A percentile compares a stretch with the other conserved stretches of the same genome.
Conservation (phyloP, 2,888 invertebrate genomes). For the Perdita meconis region DNA sequence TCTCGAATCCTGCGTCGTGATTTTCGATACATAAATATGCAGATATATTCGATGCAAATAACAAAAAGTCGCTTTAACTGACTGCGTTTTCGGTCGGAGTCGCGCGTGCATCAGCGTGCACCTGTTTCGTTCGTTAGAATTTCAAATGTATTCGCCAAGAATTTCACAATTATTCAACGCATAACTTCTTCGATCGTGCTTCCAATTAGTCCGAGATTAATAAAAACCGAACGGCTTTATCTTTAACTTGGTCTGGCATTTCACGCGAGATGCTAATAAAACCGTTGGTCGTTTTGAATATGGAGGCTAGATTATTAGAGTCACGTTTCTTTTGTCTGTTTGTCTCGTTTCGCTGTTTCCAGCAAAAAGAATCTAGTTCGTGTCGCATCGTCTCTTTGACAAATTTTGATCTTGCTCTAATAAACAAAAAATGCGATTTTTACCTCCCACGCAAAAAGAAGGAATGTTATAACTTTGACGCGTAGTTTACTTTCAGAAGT, state of each 20-base stretch:
- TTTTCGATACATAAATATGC: constrained; percentile 41
- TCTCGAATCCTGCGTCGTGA: not conserved
- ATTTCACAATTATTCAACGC: constrained; percentile 50
- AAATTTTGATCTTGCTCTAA: not conserved
- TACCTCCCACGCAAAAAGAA: too few species aligned
- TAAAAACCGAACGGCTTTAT: constrained; percentile 22
- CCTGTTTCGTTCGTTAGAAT: constrained; percentile 40
- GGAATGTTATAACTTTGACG: too few species aligned
- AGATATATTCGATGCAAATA: constrained; percentile 45
- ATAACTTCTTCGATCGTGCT: constrained; percentile 31
- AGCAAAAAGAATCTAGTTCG: not conserved
- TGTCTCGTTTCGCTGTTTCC: not conserved
- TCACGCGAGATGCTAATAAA: not conserved
- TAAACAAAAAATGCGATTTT: not conserved
- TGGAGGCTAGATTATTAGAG: constrained; percentile 12
- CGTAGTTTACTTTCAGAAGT: too few species aligned
- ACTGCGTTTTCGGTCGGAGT: constrained; percentile 23
- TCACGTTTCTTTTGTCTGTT: too few species aligned
- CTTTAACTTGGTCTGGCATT: constrained; percentile 1
- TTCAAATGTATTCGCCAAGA: constrained; percentile 32
- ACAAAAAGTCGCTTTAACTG: not conserved
- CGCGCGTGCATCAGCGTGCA: not conserved
- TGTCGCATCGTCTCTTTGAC: not conserved
- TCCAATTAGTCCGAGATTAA: constrained; percentile 52
- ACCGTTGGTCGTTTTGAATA: constrained; percentile 16